Evolutionary conservation across 1,140 invertebrate species (phyloP), one percentile per base, ranked within the genome.

Genomic region (Cherax quadricarinatus): DNA sequence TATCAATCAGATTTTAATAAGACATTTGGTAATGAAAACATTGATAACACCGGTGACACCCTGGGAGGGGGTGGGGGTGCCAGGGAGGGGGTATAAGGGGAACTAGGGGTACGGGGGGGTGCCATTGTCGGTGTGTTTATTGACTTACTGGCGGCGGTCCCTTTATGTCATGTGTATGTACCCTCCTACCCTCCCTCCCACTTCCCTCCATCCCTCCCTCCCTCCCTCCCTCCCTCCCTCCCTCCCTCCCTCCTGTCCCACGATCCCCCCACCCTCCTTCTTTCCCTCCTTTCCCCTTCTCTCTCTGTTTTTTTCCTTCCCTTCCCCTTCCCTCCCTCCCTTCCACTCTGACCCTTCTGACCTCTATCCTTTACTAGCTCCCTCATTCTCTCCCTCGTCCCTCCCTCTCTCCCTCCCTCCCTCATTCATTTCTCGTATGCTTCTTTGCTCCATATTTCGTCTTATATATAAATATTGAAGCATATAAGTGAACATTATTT

Each of bases 41-140:
- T 41, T 41, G 30, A 41, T 41, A 41, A 41, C 30, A 41, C 30
- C 30, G 30, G 30, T 41, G 30, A 41, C 30, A 41, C 30, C 30
- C 30, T 41, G 30, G 30, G 30, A 41, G 30, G 30, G 2, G 30
- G n/a, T n/a, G n/a, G 30, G 30, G 30, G 30, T 41, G 30, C 0
- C 30, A 41, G 30, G 30, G 30, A 41, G n/a, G n/a, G n/a, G n/a
- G n/a, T n/a, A n/a, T n/a, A 60, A 60, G 57, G 57, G 16, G 57
- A 3, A 60, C 3, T 1, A 60, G 57, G 57, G 57, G 57, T 1
- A 16, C 9, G 0, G 3, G 16, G 57, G 66, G 66, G 66, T 16
- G n/a, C 81, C 82, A 84, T 84, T 84, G 82, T 62, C 57, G n/a
- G 82, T 12, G 4, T 84, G 53, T 84, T 84, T 84, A 57, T 62